phyloP scores from a whole-genome alignment of 2,113 vertebrate genomes.

The Candoia aspera region DNA sequence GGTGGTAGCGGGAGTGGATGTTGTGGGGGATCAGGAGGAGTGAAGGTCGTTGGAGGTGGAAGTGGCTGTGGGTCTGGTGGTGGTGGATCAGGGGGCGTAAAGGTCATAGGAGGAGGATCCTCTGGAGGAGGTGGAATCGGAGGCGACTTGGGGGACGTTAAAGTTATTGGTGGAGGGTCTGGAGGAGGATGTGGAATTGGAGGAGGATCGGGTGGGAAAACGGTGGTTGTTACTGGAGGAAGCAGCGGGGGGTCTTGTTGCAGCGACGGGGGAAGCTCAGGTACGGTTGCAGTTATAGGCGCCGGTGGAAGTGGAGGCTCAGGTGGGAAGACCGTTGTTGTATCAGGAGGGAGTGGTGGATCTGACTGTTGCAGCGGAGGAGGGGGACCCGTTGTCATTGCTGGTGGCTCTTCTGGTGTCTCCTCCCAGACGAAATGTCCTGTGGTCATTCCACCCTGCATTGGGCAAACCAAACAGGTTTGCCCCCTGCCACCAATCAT shows the following conservation, averaged over 20 bases:
- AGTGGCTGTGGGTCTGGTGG: background rate
- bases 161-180: background rate
- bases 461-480: slow-evolving; percentile 24
- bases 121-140: background rate
- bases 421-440: slow-evolving; percentile 11
- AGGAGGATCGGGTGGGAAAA: background rate
- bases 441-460: background rate
- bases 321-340: background rate
- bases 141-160: background rate
- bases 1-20: background rate
- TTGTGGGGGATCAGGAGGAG: background rate
- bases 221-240: background rate
- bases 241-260: background rate
- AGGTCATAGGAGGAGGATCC: background rate
- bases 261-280: background rate
- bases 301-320: background rate
- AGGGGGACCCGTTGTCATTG: background rate
- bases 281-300: background rate
- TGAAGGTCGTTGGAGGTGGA: background rate
- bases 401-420: background rate
- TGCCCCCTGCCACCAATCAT: background rate
- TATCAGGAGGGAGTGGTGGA: background rate
- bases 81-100: background rate
- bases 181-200: background rate
- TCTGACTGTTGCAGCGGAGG: background rate